Base-by-base conservation (phyloP, 2,888 invertebrate species). In the Torymus tubicola region DNA sequence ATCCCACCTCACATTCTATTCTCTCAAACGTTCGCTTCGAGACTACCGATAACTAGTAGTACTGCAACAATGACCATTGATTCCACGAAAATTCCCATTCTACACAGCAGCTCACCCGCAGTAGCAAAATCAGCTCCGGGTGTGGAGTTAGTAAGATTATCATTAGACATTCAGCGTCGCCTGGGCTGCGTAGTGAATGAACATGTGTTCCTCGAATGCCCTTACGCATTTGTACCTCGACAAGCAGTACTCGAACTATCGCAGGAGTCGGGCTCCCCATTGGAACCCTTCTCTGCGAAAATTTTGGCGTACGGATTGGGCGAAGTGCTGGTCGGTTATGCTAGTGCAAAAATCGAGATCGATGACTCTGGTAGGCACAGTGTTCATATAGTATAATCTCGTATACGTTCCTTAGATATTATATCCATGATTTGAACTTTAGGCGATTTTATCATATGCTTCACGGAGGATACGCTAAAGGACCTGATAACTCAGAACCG, bases 281-380 rank as follows among this genome's bases (percentile, higher is more conserved):
- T 90, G 14, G 82, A 86, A 0, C 18, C 67, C 13, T 80, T 84
- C 58, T 77, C 42, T 11, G 86, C 86, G 2, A 78, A 71, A 14
- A 85, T 90, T 14, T 69, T 81, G 4, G 75, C 78, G 2, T 88
- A 86, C 69, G 64, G 83, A 14, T 67, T 71, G 10, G 5, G 4
- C 31, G 31, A 31, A 31, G 87, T 93, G 4, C 89, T 96, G 0
- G 86, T 95, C 73, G 95, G 95, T 0, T 96, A 95, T 85, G 93
- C 94, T 14, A 93, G 93, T 0, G 92, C 93, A 61, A 93, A 94
- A 85, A 91, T 93, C 0, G 92, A 92, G 72, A 91, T 92, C 2
- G 94, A 94, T 86, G 94, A 95, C 52, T 95, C 94, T 86, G 94
- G 95, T 74, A 31, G 3, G 5, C 4, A 31, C 31, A 31, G 31